Percentiles rank a stretch among this genome's conserved stretches.
phyloP scores from a whole-genome alignment of 2,797 vertebrate genomes.

The Serranus cabrilla region DNA sequence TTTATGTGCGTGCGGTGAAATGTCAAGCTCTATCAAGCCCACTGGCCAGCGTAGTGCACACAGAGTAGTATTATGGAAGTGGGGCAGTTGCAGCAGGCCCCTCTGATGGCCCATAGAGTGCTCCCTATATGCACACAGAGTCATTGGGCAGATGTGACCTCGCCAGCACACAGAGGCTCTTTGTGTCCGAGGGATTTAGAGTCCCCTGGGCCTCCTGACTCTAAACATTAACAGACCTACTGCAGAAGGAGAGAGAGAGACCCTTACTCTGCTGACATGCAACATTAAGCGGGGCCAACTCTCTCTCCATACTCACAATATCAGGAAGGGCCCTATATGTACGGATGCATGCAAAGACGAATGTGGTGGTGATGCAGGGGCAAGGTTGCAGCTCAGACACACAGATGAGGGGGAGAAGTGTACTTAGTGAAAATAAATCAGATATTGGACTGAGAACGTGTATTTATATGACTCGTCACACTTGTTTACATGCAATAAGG shows the following conservation, averaged over 20 bases:
- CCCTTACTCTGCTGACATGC: conserved; percentile 80
- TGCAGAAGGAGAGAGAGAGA: conserved; percentile 78
- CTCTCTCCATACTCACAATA: conserved; percentile 63
- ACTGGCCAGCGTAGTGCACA: conserved; percentile 70
- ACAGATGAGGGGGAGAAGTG: conserved; percentile 61
- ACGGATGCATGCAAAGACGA: conserved; percentile 49
- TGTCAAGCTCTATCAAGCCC: conserved; percentile 67
- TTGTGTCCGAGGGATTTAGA: conserved; percentile 87
- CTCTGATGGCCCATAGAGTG: conserved; percentile 78
- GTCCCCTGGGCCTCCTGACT: conserved; percentile 84
- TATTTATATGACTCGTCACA: conserved; percentile 60
- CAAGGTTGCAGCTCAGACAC: conserved; percentile 51
- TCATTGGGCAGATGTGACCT: conserved; percentile 89
- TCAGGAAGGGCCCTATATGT: conserved; percentile 59
- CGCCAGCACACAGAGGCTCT: conserved; percentile 86
- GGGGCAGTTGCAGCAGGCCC: conserved; percentile 77
- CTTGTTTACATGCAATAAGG: conserved; percentile 67
- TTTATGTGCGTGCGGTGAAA: conserved; percentile 70
- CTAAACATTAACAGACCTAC: conserved; percentile 88
- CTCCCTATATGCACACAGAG: conserved; percentile 83
- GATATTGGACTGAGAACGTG: conserved; percentile 50
- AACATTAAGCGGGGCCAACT: conserved; percentile 78
- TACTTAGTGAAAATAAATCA: conserved; percentile 67
- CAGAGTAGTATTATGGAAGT: conserved; percentile 77
- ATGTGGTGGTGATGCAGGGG: conserved; percentile 41